Evolutionary conservation across 2,888 invertebrate species (phyloP).

Genomic region (Sympetrum striolatum): DNA sequence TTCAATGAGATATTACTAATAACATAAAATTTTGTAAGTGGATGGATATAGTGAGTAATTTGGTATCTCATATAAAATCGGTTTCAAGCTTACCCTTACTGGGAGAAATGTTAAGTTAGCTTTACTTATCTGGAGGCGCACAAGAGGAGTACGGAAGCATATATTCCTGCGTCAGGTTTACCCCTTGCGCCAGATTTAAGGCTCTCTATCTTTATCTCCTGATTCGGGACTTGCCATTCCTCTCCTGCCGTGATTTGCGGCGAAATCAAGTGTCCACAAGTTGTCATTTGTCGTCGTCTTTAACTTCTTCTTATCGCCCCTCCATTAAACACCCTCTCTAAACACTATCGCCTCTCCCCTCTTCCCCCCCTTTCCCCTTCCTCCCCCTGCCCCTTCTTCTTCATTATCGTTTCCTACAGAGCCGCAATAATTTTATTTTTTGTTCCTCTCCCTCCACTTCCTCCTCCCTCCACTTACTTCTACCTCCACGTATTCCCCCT

Average conservation of each 20-base stretch:
- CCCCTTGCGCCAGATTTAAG: too few species aligned
- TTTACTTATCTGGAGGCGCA: too few species aligned
- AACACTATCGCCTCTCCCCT: neutral
- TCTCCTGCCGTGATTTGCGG: neutral
- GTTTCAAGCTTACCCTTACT: too few species aligned
- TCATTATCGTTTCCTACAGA: neutral
- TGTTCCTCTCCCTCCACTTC: neutral
- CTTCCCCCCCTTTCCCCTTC: neutral
- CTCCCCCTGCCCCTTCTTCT: neutral
- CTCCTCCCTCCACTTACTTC: neutral
- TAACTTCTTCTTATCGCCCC: neutral
- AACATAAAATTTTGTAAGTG: too few species aligned
- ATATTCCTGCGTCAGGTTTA: too few species aligned
- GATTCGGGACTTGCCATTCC: neutral
- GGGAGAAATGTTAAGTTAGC: too few species aligned
- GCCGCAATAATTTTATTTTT: neutral
- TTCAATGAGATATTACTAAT: too few species aligned
- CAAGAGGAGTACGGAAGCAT: too few species aligned
- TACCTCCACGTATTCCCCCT: too few species aligned
- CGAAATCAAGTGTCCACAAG: neutral
- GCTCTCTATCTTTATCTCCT: neutral
- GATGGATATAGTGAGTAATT: too few species aligned
- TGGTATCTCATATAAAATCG: too few species aligned
- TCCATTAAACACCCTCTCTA: neutral
- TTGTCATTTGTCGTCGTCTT: constrained; percentile 1